These are phyloP conservation scores for Muscidifurax raptorellus DNA, from an alignment of 1,140 invertebrate genomes.

Conservation along the genomic window DNA sequence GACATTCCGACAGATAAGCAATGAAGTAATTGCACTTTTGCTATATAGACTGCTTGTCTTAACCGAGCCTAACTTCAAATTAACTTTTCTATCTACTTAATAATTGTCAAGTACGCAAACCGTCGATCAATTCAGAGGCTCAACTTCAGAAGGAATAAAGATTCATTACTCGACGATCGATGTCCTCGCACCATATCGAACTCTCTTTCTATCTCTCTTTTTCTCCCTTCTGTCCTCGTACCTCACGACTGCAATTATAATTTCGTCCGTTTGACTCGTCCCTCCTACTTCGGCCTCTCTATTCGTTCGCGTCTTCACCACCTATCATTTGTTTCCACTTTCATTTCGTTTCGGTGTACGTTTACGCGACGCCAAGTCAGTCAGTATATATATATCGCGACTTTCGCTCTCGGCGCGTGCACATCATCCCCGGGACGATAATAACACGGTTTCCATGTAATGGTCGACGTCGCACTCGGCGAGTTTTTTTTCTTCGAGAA, in stretches of 20 bases:
- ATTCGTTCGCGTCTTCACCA: background rate
- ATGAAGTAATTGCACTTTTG: too few relatives aligned
- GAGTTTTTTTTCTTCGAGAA: background rate
- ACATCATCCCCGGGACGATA: constrained; percentile 38
- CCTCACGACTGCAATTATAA: constrained; percentile 16
- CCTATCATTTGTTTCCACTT: constrained; percentile 43
- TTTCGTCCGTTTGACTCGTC: constrained; percentile 24
- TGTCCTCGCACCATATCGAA: background rate
- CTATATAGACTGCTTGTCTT: too few relatives aligned
- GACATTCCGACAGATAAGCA: too few relatives aligned
- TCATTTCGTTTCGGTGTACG: background rate
- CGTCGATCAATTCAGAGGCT: too few relatives aligned
- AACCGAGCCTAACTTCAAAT: too few relatives aligned
- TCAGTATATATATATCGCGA: too few relatives aligned
- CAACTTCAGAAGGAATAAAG: too few relatives aligned
- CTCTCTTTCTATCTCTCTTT: background rate
- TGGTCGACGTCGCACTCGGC: background rate
- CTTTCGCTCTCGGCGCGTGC: constrained; percentile 29
- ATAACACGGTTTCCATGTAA: constrained; percentile 26
- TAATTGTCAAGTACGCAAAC: too few relatives aligned
- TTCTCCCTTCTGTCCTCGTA: background rate
- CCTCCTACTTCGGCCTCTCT: background rate
- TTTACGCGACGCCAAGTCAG: background rate
- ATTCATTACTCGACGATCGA: background rate
- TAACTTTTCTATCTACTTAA: too few relatives aligned